A percentile compares a stretch with the other conserved stretches of the same genome.
Conservation (phyloP, 2,888 invertebrate genomes). For the Mamestra brassicae region DNA sequence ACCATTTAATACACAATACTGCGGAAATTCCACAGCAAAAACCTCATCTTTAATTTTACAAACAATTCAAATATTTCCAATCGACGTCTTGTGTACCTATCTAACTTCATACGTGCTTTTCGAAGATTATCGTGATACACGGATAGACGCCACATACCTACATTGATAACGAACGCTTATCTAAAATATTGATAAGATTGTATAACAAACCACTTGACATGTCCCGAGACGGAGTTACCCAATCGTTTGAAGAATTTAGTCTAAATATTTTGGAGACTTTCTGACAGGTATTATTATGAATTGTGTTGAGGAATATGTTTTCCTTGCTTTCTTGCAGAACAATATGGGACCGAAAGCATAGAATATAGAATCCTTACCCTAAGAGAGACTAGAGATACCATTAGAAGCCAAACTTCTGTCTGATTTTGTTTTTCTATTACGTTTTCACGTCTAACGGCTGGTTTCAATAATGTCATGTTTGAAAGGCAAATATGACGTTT, state of each 20-base stretch:
- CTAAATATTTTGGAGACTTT: conserved; percentile 7
- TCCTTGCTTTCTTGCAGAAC: neutral
- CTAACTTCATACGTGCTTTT: conserved; percentile 32
- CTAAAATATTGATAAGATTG: conserved; percentile 63
- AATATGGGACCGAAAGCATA: too few relatives aligned
- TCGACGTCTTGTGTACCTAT: conserved; percentile 8
- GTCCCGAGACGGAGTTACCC: conserved; percentile 56
- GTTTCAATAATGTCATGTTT: too few relatives aligned
- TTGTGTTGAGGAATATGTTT: neutral
- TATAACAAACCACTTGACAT: conserved; percentile 64
- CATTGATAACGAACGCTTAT: conserved; percentile 50
- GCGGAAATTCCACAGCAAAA: neutral
- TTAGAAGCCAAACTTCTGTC: too few relatives aligned
- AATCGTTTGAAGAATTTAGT: conserved; percentile 47
- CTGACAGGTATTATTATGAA: neutral
- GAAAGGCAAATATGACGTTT: too few relatives aligned
- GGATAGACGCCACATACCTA: conserved; percentile 44
- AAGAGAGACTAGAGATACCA: too few relatives aligned
- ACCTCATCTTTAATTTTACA: neutral
- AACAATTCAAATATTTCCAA: conserved; percentile 3
- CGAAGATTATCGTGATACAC: conserved; percentile 47
- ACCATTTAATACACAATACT: too few relatives aligned
- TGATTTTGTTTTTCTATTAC: too few relatives aligned
- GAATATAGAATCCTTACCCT: too few relatives aligned
- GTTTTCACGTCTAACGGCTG: too few relatives aligned